Evolutionary conservation across 2,888 invertebrate species (phyloP).

Genomic region (Idaea aversata): DNA sequence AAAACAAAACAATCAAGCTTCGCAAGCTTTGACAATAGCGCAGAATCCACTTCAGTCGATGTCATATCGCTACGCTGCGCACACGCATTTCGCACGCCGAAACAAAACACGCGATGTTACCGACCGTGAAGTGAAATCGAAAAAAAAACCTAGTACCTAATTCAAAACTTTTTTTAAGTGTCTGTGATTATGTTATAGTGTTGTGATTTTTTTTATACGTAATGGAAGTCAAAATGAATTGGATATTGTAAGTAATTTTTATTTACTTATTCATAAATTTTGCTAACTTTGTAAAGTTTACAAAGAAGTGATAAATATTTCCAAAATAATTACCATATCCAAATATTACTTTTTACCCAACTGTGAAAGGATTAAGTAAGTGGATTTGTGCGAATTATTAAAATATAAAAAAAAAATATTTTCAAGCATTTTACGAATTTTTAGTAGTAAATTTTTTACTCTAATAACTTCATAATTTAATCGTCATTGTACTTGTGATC

Average conservation of each 20-base stretch:
- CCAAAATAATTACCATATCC: no score
- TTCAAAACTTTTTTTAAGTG: constrained; percentile 20
- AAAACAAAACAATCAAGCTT: constrained; percentile 2
- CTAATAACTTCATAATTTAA: no score
- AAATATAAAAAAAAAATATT: no score
- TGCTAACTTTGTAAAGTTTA: not conserved
- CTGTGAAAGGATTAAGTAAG: no score
- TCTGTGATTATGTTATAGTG: constrained; percentile 31
- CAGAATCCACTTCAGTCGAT: constrained; percentile 14
- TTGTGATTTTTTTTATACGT: constrained; percentile 29
- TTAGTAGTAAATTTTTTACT: no score
- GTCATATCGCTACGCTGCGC: constrained; percentile 24
- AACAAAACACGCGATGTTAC: constrained; percentile 23
- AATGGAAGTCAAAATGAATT: constrained; percentile 28
- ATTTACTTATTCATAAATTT: constrained; percentile 3
- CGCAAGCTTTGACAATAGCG: constrained; percentile 9
- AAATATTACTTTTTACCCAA: no score
- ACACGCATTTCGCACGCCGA: constrained; percentile 21
- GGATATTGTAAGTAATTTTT: constrained; percentile 32
- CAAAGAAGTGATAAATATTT: not conserved
- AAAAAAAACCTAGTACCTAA: not conserved
- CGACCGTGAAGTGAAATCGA: constrained; percentile 14
- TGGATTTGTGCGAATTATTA: no score
- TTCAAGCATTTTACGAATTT: no score
- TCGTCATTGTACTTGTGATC: no score